Conservation (phyloP, 2,888 invertebrate genomes). For the Neria commutata region DNA sequence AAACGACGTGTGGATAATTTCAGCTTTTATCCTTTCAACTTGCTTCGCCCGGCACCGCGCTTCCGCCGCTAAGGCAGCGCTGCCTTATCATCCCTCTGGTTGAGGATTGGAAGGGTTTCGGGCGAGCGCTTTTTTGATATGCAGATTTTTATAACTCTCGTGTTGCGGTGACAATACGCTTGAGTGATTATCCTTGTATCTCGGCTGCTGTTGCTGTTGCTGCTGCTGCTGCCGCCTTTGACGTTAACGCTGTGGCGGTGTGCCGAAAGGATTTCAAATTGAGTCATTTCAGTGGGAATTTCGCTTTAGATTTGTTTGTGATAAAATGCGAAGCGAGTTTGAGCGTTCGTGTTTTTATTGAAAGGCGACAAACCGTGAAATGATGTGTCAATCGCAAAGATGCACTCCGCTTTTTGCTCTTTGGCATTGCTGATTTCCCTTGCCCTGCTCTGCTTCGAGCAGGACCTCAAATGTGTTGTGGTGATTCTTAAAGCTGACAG, state of each 20-base stretch:
- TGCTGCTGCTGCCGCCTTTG: no score
- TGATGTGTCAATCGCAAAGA: slow-evolving; percentile 63
- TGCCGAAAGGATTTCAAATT: slow-evolving; percentile 44
- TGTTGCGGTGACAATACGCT: slow-evolving; percentile 46
- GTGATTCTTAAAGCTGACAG: neutral
- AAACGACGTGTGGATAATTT: slow-evolving; percentile 42
- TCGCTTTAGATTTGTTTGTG: slow-evolving; percentile 39
- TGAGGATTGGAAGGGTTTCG: slow-evolving; percentile 17
- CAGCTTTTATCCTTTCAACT: slow-evolving; percentile 9
- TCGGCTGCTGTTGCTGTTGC: no score
- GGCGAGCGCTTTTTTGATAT: slow-evolving; percentile 45
- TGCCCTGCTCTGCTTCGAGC: neutral
- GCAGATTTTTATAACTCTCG: slow-evolving; percentile 43
- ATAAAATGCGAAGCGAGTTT: no score
- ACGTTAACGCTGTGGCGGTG: no score
- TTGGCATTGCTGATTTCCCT: neutral
- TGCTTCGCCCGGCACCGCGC: no score
- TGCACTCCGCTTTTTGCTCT: slow-evolving; percentile 29
- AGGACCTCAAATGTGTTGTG: neutral
- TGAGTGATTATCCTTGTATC: slow-evolving; percentile 55
- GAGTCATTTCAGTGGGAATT: slow-evolving; percentile 30
- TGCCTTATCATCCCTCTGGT: slow-evolving; percentile 17
- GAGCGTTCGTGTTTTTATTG: slow-evolving; percentile 63
- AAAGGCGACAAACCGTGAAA: slow-evolving; percentile 64
- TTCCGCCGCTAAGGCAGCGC: no score